Conservation (phyloP, 2,888 invertebrate genomes). For the Mesoligia furuncula region DNA sequence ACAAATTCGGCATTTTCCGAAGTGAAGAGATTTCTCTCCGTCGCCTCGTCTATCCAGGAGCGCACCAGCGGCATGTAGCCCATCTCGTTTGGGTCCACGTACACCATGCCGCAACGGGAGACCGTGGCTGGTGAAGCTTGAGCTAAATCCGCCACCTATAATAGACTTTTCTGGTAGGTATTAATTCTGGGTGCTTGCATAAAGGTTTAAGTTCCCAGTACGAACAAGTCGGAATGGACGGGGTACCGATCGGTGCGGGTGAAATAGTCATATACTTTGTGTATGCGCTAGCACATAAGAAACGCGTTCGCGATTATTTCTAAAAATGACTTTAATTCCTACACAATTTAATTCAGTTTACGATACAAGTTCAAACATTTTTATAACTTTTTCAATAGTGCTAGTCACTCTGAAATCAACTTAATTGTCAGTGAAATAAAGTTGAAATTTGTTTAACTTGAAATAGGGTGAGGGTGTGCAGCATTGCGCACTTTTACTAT, state of each 20-base stretch:
- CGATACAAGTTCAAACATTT: no score
- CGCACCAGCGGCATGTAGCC: slow-evolving; percentile 95
- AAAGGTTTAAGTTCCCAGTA: background rate
- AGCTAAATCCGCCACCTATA: slow-evolving; percentile 93
- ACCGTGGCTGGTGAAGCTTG: slow-evolving; percentile 98
- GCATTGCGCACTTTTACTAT: no score
- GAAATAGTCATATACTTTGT: background rate
- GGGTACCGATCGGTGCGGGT: background rate
- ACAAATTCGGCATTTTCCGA: slow-evolving; percentile 92
- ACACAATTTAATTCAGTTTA: no score
- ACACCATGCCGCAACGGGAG: slow-evolving; percentile 96
- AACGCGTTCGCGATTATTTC: no score
- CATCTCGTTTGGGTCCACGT: slow-evolving; percentile 95
- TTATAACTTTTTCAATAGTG: no score
- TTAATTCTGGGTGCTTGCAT: background rate
- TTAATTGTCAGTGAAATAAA: no score
- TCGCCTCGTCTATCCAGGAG: slow-evolving; percentile 93
- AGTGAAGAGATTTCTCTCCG: slow-evolving; percentile 85
- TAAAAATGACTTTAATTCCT: no score
- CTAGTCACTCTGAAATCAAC: no score
- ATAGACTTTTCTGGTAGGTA: background rate
- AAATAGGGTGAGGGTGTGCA: no score
- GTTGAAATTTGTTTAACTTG: no score
- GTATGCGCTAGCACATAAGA: background rate
- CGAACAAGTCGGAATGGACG: background rate